phyloP scores from a whole-genome alignment of 2,113 vertebrate genomes.

The Proteles cristata region DNA sequence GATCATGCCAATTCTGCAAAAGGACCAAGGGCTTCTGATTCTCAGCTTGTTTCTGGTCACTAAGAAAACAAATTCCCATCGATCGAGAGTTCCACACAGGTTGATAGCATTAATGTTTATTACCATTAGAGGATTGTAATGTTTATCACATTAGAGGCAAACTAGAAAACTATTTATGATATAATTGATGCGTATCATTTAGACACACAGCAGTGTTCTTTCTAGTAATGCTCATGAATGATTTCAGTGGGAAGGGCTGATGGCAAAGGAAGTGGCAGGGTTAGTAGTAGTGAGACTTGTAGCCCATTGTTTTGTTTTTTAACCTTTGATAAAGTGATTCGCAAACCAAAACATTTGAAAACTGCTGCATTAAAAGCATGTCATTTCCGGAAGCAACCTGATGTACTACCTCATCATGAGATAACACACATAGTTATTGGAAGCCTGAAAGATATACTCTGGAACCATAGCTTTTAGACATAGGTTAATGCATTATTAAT shows the following conservation, averaged over 20 bases:
- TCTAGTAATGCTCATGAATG: not conserved
- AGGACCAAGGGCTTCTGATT: not conserved
- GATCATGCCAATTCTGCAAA: not conserved
- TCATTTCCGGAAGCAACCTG: not conserved
- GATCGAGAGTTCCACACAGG: not conserved
- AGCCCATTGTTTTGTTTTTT: slow-evolving; percentile 22
- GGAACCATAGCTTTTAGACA: not conserved
- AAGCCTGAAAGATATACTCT: not conserved
- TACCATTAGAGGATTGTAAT: not conserved
- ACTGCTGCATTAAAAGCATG: not conserved
- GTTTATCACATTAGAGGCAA: not conserved
- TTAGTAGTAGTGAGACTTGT: not conserved
- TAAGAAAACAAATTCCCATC: not conserved
- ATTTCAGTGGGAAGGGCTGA: not conserved
- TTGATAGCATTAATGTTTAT: not conserved
- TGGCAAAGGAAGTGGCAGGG: not conserved
- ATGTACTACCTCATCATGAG: not conserved
- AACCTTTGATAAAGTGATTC: slow-evolving; percentile 8
- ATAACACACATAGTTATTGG: not conserved
- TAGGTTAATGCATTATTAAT: not conserved
- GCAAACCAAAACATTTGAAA: slow-evolving; percentile 19
- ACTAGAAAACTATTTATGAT: slow-evolving; percentile 42
- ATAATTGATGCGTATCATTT: not conserved
- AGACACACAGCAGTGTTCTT: not conserved
- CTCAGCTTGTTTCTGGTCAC: slow-evolving; percentile 12